A percentile compares a stretch with the other conserved stretches of the same genome.
These are phyloP conservation scores for Bovichtus variegatus DNA, from an alignment of 2,797 vertebrate species.

Conservation along the genomic window DNA sequence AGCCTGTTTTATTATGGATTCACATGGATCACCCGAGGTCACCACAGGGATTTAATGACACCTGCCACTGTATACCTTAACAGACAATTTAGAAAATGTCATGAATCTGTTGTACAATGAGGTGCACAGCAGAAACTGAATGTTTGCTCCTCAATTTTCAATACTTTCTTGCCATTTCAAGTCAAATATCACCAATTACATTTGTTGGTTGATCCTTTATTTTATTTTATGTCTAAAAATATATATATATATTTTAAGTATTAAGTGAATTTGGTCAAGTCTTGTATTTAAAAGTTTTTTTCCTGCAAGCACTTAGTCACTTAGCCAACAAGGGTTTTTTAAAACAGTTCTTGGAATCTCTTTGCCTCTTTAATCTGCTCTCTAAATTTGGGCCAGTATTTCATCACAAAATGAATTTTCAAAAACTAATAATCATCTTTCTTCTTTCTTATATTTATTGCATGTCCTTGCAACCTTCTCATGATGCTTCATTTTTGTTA, in stretches of 20 bases:
- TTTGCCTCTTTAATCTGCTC: background rate
- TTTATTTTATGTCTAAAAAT: background rate
- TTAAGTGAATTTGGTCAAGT: background rate
- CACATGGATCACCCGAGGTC: background rate
- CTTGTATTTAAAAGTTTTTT: background rate
- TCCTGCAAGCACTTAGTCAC: background rate
- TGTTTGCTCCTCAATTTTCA: background rate
- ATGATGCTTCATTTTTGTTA: background rate
- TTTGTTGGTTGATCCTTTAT: background rate
- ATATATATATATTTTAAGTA: too few relatives aligned
- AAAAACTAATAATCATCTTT: background rate
- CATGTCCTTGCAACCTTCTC: background rate
- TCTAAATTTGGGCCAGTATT: background rate
- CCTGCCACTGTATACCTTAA: background rate
- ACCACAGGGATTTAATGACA: constrained; percentile 1
- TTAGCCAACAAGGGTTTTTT: background rate
- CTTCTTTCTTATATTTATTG: background rate
- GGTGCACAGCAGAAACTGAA: background rate
- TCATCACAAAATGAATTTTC: background rate
- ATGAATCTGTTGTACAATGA: background rate
- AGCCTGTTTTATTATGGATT: constrained; percentile 11
- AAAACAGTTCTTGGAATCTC: background rate
- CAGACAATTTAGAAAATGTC: constrained; percentile 3
- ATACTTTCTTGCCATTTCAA: background rate
- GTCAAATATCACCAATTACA: background rate